phyloP scores from a whole-genome alignment of 1,140 invertebrate species.

The Camponotus vicinus region DNA sequence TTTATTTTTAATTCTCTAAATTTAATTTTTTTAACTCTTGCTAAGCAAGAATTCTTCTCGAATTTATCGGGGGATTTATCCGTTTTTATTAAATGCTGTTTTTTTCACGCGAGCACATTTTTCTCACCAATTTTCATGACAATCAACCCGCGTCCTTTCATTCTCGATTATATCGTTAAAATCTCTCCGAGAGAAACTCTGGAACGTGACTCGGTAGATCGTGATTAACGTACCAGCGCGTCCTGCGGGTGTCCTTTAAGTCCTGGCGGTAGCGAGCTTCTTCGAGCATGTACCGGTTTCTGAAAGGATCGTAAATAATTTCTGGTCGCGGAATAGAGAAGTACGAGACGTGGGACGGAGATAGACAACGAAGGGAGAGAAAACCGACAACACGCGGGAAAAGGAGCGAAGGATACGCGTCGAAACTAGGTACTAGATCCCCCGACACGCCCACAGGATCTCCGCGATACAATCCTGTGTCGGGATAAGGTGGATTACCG shows the following conservation, averaged over 20 bases:
- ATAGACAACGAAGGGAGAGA: not conserved
- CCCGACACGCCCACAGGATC: conserved; percentile 33
- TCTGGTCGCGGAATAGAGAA: conserved; percentile 16
- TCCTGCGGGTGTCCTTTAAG: conserved; percentile 15
- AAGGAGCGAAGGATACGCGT: not conserved
- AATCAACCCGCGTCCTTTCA: not conserved
- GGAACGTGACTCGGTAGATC: conserved; percentile 21
- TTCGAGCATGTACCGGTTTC: not conserved
- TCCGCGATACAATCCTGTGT: conserved; percentile 22
- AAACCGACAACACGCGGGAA: not conserved
- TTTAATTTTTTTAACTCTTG: not conserved
- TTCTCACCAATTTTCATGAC: not conserved
- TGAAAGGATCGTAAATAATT: conserved; percentile 41
- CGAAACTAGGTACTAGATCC: conserved; percentile 25
- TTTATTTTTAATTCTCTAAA: not conserved
- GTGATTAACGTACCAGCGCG: conserved; percentile 24
- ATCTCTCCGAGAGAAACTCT: not conserved
- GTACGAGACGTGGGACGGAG: not conserved
- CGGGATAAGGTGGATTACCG: conserved; percentile 39
- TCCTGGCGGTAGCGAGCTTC: conserved; percentile 23
- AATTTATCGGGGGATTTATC: not conserved
- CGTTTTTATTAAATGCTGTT: not conserved
- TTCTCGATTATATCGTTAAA: conserved; percentile 8
- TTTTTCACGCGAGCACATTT: not conserved
- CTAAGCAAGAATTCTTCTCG: not conserved